Evolutionary conservation across 2,797 vertebrate genomes (phyloP).

Genomic region (Catostomus latipinnis): DNA sequence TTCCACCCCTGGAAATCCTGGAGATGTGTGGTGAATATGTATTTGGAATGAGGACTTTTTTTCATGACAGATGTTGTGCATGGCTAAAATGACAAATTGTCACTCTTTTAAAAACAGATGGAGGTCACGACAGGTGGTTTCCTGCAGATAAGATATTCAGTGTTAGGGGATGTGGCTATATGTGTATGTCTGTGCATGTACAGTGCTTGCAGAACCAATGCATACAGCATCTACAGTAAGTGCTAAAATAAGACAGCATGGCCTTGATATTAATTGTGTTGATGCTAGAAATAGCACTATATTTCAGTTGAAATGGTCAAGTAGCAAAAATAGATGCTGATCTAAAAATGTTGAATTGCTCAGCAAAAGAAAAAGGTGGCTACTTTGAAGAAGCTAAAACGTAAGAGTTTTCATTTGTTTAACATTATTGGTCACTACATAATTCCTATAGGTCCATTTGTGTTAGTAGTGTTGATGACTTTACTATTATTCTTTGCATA

Average conservation of each 20-base stretch:
- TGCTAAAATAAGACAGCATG: not conserved
- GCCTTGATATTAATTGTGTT: too few relatives aligned
- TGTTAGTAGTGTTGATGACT: too few relatives aligned
- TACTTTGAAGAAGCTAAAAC: too few relatives aligned
- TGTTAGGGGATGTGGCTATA: slow-evolving; percentile 49
- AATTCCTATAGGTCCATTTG: too few relatives aligned
- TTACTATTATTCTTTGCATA: too few relatives aligned
- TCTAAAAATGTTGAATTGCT: too few relatives aligned
- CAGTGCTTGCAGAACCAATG: not conserved
- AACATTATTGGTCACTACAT: too few relatives aligned
- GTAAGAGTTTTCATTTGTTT: too few relatives aligned
- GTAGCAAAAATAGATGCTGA: too few relatives aligned
- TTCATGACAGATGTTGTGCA: slow-evolving; percentile 67
- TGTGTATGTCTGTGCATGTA: slow-evolving; percentile 1
- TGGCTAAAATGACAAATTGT: slow-evolving; percentile 77
- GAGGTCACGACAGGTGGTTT: slow-evolving; percentile 80
- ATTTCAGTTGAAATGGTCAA: too few relatives aligned
- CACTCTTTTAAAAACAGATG: slow-evolving; percentile 72
- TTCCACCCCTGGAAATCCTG: slow-evolving; percentile 69
- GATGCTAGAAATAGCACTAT: too few relatives aligned
- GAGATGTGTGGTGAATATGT: slow-evolving; percentile 39
- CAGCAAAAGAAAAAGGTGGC: too few relatives aligned
- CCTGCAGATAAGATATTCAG: slow-evolving; percentile 87
- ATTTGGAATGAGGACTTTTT: slow-evolving; percentile 31
- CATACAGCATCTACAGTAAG: not conserved